Evolutionary conservation across 2,888 invertebrate species (phyloP).

Genomic region (Platycheirus albimanus): DNA sequence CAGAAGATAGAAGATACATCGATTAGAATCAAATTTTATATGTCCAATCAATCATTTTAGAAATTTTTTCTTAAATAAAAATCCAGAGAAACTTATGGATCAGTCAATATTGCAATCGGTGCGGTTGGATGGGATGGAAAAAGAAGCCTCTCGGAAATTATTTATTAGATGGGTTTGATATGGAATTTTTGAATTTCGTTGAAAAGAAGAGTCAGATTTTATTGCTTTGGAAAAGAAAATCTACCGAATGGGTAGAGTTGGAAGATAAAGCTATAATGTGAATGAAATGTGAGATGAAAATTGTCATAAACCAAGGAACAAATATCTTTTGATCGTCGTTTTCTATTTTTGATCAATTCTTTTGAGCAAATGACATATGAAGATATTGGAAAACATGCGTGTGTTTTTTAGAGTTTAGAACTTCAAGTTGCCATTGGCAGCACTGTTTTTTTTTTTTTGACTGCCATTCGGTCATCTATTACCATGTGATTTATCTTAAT

Average conservation of each 20-base stretch:
- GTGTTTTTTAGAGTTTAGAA: too few relatives aligned
- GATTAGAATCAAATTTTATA: constrained; percentile 68
- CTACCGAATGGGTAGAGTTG: background rate
- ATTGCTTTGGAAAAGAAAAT: constrained; percentile 32
- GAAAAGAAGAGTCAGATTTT: constrained; percentile 11
- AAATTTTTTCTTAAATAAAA: constrained; percentile 24
- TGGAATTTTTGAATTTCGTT: constrained; percentile 39
- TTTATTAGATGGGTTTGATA: constrained; percentile 15
- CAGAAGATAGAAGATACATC: constrained; percentile 36
- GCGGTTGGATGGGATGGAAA: background rate
- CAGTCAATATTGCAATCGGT: background rate
- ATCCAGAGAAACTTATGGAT: background rate
- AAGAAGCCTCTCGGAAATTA: background rate
- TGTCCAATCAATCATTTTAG: constrained; percentile 61
- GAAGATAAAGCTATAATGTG: constrained; percentile 18
- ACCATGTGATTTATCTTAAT: too few relatives aligned
- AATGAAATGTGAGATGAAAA: background rate
- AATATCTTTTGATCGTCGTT: too few relatives aligned
- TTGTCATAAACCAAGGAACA: too few relatives aligned
- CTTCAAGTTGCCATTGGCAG: too few relatives aligned
- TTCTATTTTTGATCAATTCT: too few relatives aligned
- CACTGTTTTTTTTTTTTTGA: too few relatives aligned
- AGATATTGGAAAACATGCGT: too few relatives aligned
- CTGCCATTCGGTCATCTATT: too few relatives aligned
- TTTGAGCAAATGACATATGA: too few relatives aligned